Conservation (phyloP, 2,113 vertebrate species). For the Cynocephalus volans region DNA sequence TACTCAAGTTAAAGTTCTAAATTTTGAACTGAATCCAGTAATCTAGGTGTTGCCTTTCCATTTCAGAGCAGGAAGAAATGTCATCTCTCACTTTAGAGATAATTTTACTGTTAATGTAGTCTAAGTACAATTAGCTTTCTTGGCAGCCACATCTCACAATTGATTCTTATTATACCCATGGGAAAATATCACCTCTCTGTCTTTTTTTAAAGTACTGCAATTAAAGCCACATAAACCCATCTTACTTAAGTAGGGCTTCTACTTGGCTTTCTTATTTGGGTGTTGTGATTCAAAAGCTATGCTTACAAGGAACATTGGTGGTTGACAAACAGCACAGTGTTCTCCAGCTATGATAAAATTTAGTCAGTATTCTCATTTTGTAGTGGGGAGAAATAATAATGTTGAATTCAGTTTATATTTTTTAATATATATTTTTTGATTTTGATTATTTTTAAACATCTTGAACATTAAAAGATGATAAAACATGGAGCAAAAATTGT, state of each 20-base stretch:
- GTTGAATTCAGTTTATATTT: neutral
- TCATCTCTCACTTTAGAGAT: constrained; percentile 35
- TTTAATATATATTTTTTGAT: neutral
- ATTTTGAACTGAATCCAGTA: neutral
- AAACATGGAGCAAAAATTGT: neutral
- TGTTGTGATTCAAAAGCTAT: neutral
- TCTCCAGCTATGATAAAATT: neutral
- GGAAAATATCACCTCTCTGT: constrained; percentile 61
- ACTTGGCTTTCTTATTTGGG: constrained; percentile 11
- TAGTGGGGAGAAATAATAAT: neutral
- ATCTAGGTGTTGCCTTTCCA: neutral
- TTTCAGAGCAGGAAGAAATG: constrained; percentile 41
- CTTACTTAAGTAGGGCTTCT: constrained; percentile 17
- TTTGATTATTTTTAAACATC: constrained; percentile 25
- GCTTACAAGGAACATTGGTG: neutral
- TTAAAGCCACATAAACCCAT: constrained; percentile 47
- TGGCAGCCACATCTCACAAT: constrained; percentile 51
- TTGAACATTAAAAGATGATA: constrained; percentile 54
- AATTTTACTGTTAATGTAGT: constrained; percentile 67
- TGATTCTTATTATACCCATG: constrained; percentile 64
- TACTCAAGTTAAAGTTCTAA: neutral
- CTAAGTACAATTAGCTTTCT: constrained; percentile 62
- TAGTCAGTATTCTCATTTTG: neutral
- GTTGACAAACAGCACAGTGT: neutral
- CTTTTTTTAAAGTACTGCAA: constrained; percentile 56